These are phyloP conservation scores for Lomographa bimaculata DNA, from an alignment of 2,888 invertebrate genomes.

Conservation along the genomic window DNA sequence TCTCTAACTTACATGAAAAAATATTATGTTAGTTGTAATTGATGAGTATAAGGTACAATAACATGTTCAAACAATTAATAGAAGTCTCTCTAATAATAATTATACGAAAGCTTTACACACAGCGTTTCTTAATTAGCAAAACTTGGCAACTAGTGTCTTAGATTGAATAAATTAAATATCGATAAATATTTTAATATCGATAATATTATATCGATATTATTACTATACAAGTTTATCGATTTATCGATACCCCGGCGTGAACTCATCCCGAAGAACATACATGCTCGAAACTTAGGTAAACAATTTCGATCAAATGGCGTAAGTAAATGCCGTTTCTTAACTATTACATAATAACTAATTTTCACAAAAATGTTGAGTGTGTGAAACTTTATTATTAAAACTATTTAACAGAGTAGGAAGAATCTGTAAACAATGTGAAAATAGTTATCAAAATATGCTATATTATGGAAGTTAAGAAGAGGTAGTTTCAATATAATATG, in stretches of 20 bases:
- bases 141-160: slow-evolving; percentile 65
- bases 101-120: slow-evolving; percentile 68
- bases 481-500: slow-evolving; percentile 19
- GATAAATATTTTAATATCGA: slow-evolving; percentile 30
- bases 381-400: too few relatives aligned
- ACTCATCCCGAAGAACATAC: too few relatives aligned
- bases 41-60: slow-evolving; percentile 60
- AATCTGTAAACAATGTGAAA: slow-evolving; percentile 2
- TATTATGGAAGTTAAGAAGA: slow-evolving; percentile 24
- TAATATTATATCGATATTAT: too few relatives aligned
- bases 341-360: too few relatives aligned
- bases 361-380: too few relatives aligned
- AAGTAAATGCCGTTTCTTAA: too few relatives aligned
- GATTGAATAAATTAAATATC: slow-evolving; percentile 10
- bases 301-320: too few relatives aligned
- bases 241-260: too few relatives aligned
- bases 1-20: slow-evolving; percentile 58
- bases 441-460: slow-evolving; percentile 4
- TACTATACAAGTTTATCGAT: too few relatives aligned
- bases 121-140: slow-evolving; percentile 74
- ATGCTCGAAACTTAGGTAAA: too few relatives aligned
- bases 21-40: slow-evolving; percentile 73
- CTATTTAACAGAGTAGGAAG: not conserved
- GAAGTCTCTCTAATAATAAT: slow-evolving; percentile 44
- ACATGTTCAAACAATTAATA: slow-evolving; percentile 46